These are phyloP conservation scores for Alauda arvensis DNA, from an alignment of 2,797 vertebrate genomes.

Conservation along the genomic window DNA sequence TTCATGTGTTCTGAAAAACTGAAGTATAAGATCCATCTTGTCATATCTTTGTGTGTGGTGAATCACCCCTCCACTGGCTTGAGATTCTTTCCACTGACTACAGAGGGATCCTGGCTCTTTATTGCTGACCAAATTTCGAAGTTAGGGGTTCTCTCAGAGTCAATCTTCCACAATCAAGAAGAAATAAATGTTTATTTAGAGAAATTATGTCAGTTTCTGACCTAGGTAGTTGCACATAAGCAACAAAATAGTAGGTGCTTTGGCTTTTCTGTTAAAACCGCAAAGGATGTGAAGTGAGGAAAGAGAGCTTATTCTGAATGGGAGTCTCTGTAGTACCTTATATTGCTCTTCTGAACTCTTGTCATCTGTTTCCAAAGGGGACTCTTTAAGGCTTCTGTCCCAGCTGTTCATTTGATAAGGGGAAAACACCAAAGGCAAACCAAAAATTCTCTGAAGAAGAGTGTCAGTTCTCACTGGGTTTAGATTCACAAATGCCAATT, in stretches of 20 bases:
- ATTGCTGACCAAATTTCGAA: not conserved
- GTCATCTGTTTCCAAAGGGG: not conserved
- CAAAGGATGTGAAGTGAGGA: not conserved
- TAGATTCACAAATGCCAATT: not conserved
- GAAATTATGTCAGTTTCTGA: not conserved
- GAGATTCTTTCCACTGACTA: not conserved
- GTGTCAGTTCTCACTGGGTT: not conserved
- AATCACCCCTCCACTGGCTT: not conserved
- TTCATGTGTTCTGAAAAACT: not conserved
- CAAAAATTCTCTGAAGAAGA: not conserved
- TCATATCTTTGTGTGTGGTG: fast-evolving
- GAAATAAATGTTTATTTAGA: not conserved
- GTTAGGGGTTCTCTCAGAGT: not conserved
- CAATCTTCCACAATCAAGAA: not conserved
- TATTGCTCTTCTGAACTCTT: not conserved
- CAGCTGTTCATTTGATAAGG: not conserved
- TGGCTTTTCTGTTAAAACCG: not conserved
- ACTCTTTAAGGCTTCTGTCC: not conserved
- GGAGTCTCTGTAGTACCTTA: not conserved
- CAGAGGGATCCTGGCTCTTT: not conserved
- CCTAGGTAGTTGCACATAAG: not conserved
- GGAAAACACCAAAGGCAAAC: not conserved
- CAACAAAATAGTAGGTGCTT: not conserved
- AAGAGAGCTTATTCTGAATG: not conserved
- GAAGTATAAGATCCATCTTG: not conserved